Evolutionary conservation across 2,797 vertebrate species (phyloP).

Genomic region (Prunella strophiata): DNA sequence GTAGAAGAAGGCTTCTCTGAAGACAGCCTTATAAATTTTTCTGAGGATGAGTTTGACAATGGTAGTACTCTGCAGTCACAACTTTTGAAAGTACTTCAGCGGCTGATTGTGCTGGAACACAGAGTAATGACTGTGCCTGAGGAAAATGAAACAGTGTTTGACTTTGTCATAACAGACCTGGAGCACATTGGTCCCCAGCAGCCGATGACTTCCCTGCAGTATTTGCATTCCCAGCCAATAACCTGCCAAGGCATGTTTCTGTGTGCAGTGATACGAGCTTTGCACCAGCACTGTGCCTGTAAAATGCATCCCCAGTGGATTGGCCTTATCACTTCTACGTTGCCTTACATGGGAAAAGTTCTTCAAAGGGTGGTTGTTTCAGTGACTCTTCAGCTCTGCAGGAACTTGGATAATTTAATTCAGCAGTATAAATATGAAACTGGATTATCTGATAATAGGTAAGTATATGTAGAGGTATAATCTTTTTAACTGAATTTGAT

Average conservation of each 20-base stretch:
- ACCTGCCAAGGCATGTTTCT: conserved; percentile 99
- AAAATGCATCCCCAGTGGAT: conserved; percentile 99
- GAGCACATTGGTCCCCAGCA: conserved; percentile 97
- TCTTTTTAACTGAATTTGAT: not conserved
- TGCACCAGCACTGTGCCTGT: conserved; percentile 96
- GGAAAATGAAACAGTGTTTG: conserved; percentile 88
- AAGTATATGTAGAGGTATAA: conserved; percentile 43
- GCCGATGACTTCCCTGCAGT: conserved; percentile 95
- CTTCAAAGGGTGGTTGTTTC: conserved; percentile 94
- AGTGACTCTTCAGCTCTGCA: conserved; percentile 95
- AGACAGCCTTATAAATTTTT: conserved; percentile 96
- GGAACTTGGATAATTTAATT: conserved; percentile 96
- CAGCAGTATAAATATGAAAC: conserved; percentile 97
- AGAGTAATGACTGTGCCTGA: conserved; percentile 89
- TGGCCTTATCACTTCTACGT: conserved; percentile 91
- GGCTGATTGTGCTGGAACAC: conserved; percentile 93
- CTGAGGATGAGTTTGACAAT: conserved; percentile 93
- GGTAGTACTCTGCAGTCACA: conserved; percentile 96
- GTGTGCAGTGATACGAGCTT: conserved; percentile 93
- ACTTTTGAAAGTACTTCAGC: conserved; percentile 91
- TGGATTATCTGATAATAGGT: conserved; percentile 90
- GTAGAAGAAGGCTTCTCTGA: conserved; percentile 96
- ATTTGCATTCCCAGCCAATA: conserved; percentile 95
- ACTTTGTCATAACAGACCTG: conserved; percentile 89
- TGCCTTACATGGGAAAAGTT: conserved; percentile 97